These are phyloP conservation scores for Ephydatia muelleri DNA, from an alignment of 37 sponge, comb jelly and placozoan genomes.

Conservation along the genomic window DNA sequence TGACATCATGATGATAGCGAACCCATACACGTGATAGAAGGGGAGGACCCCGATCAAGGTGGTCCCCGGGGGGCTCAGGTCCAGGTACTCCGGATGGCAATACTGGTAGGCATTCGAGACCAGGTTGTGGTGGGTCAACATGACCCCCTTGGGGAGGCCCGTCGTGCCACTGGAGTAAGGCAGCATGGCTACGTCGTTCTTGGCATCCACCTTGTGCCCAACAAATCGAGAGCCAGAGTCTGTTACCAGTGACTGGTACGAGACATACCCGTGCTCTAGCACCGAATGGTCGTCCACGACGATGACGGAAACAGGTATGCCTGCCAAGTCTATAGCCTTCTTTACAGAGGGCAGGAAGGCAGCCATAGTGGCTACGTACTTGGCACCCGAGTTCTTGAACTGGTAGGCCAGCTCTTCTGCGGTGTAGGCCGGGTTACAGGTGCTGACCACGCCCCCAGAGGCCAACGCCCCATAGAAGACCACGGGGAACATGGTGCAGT, in stretches of 20 bases:
- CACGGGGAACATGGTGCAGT: conserved; percentile 43
- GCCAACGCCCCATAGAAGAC: conserved; percentile 65
- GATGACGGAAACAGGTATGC: conserved; percentile 46
- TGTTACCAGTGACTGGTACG: conserved; percentile 34
- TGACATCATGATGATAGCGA: conserved; percentile 47
- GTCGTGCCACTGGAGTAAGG: conserved; percentile 94
- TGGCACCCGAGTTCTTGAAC: conserved; percentile 63
- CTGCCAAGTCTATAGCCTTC: conserved; percentile 32
- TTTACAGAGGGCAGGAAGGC: conserved; percentile 42
- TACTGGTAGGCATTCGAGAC: conserved; percentile 62
- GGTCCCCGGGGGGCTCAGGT: neutral
- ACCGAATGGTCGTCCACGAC: conserved; percentile 30
- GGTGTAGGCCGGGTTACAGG: conserved; percentile 78
- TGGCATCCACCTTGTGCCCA: conserved; percentile 23
- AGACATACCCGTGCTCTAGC: neutral
- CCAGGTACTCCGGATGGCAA: conserved; percentile 32
- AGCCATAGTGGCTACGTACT: conserved; percentile 61
- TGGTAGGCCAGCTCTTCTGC: conserved; percentile 68
- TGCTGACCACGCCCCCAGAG: conserved; percentile 71
- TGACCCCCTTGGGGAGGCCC: conserved; percentile 93
- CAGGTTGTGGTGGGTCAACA: conserved; percentile 77
- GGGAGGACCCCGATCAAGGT: conserved; percentile 60
- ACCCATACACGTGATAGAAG: conserved; percentile 86
- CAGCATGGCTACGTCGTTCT: conserved; percentile 56
- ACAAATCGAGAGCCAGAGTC: conserved; percentile 59